Percentiles rank a stretch among this genome's conserved stretches.
phyloP scores from a whole-genome alignment of 1,140 invertebrate species.

The Oryzaephilus surinamensis region DNA sequence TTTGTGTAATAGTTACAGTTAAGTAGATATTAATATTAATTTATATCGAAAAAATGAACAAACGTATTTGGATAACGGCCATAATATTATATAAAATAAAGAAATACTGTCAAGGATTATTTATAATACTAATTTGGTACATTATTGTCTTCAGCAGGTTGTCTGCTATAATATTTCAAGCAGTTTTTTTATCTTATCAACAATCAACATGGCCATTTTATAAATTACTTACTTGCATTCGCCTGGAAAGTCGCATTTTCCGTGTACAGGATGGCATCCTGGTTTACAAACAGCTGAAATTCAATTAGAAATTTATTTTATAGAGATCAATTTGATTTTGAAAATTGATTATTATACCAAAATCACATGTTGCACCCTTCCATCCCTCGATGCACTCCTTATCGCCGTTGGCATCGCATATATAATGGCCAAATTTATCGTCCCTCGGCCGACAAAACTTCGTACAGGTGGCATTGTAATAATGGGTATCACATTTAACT shows the following conservation, averaged over 20 bases:
- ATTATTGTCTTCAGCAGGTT: too few relatives aligned
- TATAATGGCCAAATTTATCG: constrained; percentile 91
- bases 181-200: too few relatives aligned
- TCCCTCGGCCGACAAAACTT: constrained; percentile 84
- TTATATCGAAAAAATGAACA: too few relatives aligned
- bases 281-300: constrained; percentile 76
- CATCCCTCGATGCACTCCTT: constrained; percentile 87
- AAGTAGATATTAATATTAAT: too few relatives aligned
- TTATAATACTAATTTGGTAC: too few relatives aligned
- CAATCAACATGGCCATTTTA: too few relatives aligned
- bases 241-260: constrained; percentile 76
- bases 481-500: constrained; percentile 81
- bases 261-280: constrained; percentile 80
- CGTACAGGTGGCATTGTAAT: constrained; percentile 91
- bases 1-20: too few relatives aligned
- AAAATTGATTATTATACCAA: constrained; percentile 43
- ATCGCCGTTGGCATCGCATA: constrained; percentile 76
- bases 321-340: constrained; percentile 2
- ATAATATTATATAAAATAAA: too few relatives aligned
- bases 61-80: too few relatives aligned
- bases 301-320: constrained; percentile 24
- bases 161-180: too few relatives aligned
- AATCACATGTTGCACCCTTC: constrained; percentile 87
- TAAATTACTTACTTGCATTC: constrained; percentile 73
- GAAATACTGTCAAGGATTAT: too few relatives aligned